phyloP scores from a whole-genome alignment of 2,888 invertebrate species.

The Pammene fasciana region DNA sequence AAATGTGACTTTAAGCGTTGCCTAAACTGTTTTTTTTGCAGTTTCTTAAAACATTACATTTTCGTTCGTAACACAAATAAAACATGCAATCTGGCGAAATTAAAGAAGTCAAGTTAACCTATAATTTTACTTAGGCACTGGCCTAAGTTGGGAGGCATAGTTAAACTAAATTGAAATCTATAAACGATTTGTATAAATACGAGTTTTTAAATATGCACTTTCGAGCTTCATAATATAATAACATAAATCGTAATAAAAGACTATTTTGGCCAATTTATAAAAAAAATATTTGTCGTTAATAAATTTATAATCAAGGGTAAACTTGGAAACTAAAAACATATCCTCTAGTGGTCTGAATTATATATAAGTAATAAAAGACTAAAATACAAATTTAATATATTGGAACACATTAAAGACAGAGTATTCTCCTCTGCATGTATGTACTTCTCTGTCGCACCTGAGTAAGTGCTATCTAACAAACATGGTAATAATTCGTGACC shows the following conservation, averaged over 20 bases:
- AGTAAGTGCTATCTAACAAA: too few relatives aligned
- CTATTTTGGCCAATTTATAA: conserved; percentile 13
- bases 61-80: background rate
- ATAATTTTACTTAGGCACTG: background rate
- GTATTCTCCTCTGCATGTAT: background rate
- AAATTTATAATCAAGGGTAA: conserved; percentile 61
- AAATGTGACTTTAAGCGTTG: conserved; percentile 78
- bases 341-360: conserved; percentile 62
- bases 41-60: conserved; percentile 1
- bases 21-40: conserved; percentile 26
- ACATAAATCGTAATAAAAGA: background rate
- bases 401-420: conserved; percentile 6
- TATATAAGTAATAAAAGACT: conserved; percentile 15
- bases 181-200: background rate
- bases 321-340: conserved; percentile 77
- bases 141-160: conserved; percentile 1
- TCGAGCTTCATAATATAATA: conserved; percentile 13
- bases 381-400: conserved; percentile 12
- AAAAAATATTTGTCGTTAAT: background rate
- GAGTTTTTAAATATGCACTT: background rate
- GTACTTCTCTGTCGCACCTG: background rate
- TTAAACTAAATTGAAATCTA: background rate
- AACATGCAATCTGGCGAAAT: background rate
- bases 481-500: background rate
- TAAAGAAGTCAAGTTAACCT: background rate